Evolutionary conservation across 2,113 vertebrate species (phyloP).

Genomic region (Anhinga rufa): DNA sequence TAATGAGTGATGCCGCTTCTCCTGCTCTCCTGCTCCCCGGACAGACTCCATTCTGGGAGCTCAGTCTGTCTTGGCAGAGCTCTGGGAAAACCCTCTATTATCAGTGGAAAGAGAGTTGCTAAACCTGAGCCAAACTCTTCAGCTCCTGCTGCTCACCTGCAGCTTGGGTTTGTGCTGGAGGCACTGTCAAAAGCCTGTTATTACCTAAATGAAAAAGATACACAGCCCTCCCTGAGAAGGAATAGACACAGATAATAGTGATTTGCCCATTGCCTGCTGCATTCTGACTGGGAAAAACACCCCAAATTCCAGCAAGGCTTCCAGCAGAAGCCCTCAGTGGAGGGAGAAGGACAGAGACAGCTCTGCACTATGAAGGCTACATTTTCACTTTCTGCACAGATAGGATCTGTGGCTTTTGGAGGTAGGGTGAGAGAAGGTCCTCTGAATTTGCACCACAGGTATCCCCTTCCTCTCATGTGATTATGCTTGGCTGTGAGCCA

Average conservation of each 20-base stretch:
- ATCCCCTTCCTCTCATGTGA: neutral
- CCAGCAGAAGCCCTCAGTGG: neutral
- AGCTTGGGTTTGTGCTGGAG: neutral
- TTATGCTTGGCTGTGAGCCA: neutral
- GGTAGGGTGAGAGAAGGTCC: neutral
- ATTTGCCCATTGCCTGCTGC: slow-evolving; percentile 42
- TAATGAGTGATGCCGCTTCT: neutral
- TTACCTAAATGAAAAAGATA: slow-evolving; percentile 45
- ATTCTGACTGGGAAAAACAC: slow-evolving; percentile 5
- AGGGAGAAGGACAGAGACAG: neutral
- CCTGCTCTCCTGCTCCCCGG: neutral
- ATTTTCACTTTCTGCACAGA: neutral
- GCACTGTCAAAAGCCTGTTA: slow-evolving; percentile 38
- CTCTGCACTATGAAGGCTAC: neutral
- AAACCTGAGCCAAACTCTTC: slow-evolving; percentile 11
- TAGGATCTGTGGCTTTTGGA: neutral
- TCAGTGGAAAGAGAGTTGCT: neutral
- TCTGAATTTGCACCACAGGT: neutral
- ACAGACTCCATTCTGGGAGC: neutral
- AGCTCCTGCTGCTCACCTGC: slow-evolving; percentile 36
- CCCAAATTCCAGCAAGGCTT: neutral
- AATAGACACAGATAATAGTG: slow-evolving; percentile 47
- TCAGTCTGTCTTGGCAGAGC: neutral
- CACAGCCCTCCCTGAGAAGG: neutral
- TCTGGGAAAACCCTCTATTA: neutral